Percentiles rank a stretch among this genome's conserved stretches.
Evolutionary conservation across 2,797 vertebrate genomes (phyloP).

Genomic region (Tangara arthus): DNA sequence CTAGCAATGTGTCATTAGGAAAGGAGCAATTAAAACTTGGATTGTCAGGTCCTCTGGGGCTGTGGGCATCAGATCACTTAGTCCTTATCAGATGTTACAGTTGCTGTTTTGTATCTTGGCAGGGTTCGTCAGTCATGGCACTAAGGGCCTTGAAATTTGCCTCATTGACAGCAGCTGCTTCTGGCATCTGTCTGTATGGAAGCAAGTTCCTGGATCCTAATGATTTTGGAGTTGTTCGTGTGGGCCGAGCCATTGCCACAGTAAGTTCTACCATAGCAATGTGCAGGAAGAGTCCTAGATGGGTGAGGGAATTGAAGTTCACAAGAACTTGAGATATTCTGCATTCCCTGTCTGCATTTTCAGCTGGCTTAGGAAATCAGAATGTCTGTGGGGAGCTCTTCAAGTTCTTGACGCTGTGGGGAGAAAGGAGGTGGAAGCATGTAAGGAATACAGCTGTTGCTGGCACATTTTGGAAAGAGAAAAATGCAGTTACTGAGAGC

Average conservation of each 20-base stretch:
- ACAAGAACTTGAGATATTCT: not conserved
- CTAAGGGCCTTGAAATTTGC: conserved; percentile 81
- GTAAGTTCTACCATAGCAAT: conserved; percentile 74
- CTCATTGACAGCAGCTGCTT: conserved; percentile 80
- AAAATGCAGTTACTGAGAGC: not conserved
- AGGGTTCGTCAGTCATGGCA: conserved; percentile 80
- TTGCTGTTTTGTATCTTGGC: conserved; percentile 44
- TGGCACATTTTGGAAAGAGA: not conserved
- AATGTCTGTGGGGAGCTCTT: not conserved
- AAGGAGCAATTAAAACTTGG: not conserved
- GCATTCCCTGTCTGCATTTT: not conserved
- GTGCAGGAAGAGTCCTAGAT: not conserved
- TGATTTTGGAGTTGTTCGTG: conserved; percentile 88
- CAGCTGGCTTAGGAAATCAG: not conserved
- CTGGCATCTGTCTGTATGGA: conserved; percentile 84
- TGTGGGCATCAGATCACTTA: not conserved
- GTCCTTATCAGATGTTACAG: not conserved
- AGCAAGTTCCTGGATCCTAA: conserved; percentile 82
- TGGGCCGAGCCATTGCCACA: conserved; percentile 87
- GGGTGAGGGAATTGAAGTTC: not conserved
- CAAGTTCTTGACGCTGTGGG: not conserved
- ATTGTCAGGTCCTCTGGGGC: not conserved
- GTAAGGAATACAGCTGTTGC: not conserved
- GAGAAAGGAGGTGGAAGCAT: not conserved
- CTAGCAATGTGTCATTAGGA: not conserved